These are phyloP conservation scores for Podarcis lilfordi DNA, from an alignment of 2,797 vertebrate genomes.

Conservation along the genomic window DNA sequence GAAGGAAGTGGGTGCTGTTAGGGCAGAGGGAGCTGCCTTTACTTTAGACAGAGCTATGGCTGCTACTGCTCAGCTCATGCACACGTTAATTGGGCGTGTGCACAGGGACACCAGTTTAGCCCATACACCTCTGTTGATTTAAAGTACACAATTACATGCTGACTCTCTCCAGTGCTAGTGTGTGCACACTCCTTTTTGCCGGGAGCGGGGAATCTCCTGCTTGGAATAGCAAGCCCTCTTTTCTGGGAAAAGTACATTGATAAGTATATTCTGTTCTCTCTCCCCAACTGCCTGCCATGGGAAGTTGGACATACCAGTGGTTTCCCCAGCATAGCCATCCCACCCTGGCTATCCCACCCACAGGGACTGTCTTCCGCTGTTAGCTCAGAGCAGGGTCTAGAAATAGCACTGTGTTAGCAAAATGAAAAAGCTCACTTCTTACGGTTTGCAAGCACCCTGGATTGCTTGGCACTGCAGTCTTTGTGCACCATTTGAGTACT, in stretches of 20 bases:
- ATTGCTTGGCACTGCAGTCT: neutral
- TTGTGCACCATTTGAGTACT: neutral
- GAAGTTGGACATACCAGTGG: neutral
- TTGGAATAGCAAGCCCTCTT: neutral
- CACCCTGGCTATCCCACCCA: no score
- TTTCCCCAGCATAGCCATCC: neutral
- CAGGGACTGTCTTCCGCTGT: neutral
- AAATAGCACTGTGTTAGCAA: neutral
- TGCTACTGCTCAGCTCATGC: neutral
- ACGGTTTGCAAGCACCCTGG: neutral
- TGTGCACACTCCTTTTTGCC: no score
- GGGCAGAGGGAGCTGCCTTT: no score
- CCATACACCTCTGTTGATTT: neutral
- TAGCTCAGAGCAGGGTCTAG: neutral
- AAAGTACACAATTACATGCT: no score
- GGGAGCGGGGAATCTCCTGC: neutral
- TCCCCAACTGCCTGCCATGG: neutral
- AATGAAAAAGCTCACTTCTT: neutral
- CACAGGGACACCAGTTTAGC: no score
- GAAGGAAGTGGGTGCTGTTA: neutral
- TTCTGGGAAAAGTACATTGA: neutral
- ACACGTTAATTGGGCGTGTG: no score
- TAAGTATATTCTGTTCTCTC: no score
- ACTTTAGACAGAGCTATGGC: neutral
- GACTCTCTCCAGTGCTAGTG: neutral